Percentiles rank a stretch among this genome's conserved stretches.
Evolutionary conservation across 2,888 invertebrate genomes (phyloP).

Genomic region (Agriopis aurantiaria): DNA sequence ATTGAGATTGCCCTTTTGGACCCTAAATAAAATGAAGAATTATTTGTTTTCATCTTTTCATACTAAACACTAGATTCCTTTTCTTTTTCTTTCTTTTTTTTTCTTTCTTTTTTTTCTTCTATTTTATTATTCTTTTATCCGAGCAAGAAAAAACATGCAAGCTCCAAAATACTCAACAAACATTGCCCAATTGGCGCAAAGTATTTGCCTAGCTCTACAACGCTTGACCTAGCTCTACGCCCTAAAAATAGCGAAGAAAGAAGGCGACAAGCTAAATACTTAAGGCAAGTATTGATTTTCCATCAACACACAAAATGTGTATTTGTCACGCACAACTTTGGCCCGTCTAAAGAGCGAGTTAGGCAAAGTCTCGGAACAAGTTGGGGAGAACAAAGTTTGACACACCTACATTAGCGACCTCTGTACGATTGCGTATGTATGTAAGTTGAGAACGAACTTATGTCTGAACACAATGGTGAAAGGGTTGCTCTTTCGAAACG

Average conservation of each 20-base stretch:
- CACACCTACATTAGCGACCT: conserved; percentile 31
- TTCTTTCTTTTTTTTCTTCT: no score
- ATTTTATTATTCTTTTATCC: no score
- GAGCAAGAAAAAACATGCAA: no score
- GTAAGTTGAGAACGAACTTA: conserved; percentile 11
- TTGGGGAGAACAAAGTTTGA: conserved; percentile 25
- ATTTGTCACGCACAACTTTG: conserved; percentile 68
- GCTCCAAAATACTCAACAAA: not conserved
- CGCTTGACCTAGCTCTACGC: conserved; percentile 18
- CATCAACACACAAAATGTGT: conserved; percentile 63
- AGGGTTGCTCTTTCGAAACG: conserved; percentile 26
- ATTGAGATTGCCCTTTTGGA: no score
- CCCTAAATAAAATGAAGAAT: no score
- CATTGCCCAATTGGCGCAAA: not conserved
- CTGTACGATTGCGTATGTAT: conserved; percentile 6
- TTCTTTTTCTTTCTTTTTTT: no score
- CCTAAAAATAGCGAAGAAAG: conserved; percentile 44
- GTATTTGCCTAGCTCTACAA: not conserved
- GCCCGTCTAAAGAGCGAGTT: conserved; percentile 40
- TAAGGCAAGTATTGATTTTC: conserved; percentile 64
- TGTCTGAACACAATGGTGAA: conserved; percentile 27
- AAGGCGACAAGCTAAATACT: conserved; percentile 30
- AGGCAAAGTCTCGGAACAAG: conserved; percentile 30
- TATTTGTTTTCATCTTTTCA: no score
- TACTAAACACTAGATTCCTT: no score